These are phyloP conservation scores for Tanaodytes sp. DNA, from an alignment of 2,888 invertebrate species.

Conservation along the genomic window DNA sequence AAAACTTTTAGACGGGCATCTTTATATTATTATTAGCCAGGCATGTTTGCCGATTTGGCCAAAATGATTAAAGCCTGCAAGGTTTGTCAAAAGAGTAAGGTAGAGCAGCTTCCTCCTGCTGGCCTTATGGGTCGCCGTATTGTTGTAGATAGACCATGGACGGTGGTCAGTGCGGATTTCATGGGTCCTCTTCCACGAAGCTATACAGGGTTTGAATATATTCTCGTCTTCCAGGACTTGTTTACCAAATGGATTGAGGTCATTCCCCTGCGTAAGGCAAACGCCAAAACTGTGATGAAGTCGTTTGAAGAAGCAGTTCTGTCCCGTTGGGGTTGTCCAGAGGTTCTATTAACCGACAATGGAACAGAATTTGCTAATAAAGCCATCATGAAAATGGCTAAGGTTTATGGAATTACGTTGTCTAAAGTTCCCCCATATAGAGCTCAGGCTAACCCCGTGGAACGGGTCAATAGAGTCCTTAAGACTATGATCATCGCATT, in stretches of 20 bases:
- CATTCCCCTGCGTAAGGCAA: constrained; percentile 2
- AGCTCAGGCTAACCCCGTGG: too few relatives aligned
- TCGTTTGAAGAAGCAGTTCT: constrained; percentile 10
- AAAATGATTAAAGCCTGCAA: too few relatives aligned
- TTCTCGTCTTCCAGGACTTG: constrained; percentile 54
- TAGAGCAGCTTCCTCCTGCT: neutral
- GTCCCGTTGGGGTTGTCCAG: constrained; percentile 5
- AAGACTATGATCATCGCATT: too few relatives aligned
- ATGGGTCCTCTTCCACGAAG: constrained; percentile 50
- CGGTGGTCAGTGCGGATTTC: constrained; percentile 47
- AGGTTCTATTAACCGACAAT: too few relatives aligned
- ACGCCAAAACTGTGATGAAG: constrained; percentile 3
- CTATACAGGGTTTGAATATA: constrained; percentile 31
- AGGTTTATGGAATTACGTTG: too few relatives aligned
- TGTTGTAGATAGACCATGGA: constrained; percentile 44
- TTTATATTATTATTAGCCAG: too few relatives aligned
- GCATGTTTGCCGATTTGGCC: too few relatives aligned
- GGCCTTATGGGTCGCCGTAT: constrained; percentile 33
- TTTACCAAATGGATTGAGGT: constrained; percentile 42
- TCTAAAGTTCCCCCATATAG: constrained; percentile 1
- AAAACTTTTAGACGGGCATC: too few relatives aligned
- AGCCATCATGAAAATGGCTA: too few relatives aligned
- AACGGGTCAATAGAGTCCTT: too few relatives aligned
- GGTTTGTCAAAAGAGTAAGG: too few relatives aligned
- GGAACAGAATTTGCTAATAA: too few relatives aligned